Base-by-base conservation (phyloP, 2,888 invertebrate genomes). In the Diarsia dahlii region DNA sequence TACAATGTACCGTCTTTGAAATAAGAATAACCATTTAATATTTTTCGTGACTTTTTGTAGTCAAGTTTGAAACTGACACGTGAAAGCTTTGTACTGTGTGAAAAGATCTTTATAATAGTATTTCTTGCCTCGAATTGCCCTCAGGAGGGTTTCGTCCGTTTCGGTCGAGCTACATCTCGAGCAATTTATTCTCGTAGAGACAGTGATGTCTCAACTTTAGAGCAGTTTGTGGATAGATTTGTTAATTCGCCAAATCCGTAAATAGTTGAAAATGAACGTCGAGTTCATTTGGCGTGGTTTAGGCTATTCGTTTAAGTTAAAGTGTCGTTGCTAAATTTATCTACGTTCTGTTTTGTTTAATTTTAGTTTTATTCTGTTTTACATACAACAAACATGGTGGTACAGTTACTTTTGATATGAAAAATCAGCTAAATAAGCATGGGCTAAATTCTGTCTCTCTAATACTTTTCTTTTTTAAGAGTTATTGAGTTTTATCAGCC, bases 141-240 rank as follows among this genome's bases (percentile, higher is more conserved):
- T 80, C 80, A 58, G 34, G 83, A 87, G 85, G 70, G 60, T n/a
- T 62, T 71, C 50, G 67, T 71, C 82, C 74, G 72, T 76, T 78
- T 76, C 39, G 64, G 46, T 45, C 48, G 50, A 28, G 85, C 76
- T 69, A 77, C 82, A 80, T 84, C 78, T 69, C 74, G 20, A 28
- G 74, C 87, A 87, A 87, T 86, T 86, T 86, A 87, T 86, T 74
- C 58, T 76, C 76, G 70, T 65, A 67, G 74, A 52, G 72, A 86
- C 87, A 81, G 84, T 88, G 86, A 86, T 73, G 79, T 81, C 70
- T 88, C 58, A 86, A 81, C 79, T 81, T 74, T 74, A 76, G 45
- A 85, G 48, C 52, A 67, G 71, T 74, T 68, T 78, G 77, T 72
- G 56, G 48, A 77, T 85, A 76, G 72, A 80, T 85, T 78, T 80